Evolutionary conservation across 2,113 vertebrate species (phyloP).

Genomic region (Notothenia rossii): DNA sequence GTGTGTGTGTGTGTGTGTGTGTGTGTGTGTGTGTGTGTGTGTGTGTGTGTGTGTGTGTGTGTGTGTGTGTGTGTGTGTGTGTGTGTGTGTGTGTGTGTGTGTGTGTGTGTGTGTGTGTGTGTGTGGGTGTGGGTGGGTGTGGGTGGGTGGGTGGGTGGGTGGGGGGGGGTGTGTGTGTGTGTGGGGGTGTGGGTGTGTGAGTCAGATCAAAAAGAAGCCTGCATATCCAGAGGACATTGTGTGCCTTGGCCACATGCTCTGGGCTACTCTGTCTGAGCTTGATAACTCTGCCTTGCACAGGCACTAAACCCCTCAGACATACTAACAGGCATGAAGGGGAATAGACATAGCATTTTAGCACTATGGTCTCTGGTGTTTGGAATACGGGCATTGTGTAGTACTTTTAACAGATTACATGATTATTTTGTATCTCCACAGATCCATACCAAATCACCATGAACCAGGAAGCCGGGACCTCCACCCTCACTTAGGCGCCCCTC

Average conservation of each 20-base stretch:
- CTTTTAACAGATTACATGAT: conserved; percentile 28
- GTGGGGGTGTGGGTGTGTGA: no score
- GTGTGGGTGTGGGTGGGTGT: no score
- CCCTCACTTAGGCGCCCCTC: conserved; percentile 92
- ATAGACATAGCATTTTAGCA: conserved; percentile 12
- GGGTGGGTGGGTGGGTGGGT: no score
- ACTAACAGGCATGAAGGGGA: conserved; percentile 47
- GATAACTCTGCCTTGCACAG: conserved; percentile 65
- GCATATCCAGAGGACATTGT: conserved; percentile 67
- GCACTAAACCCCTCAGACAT: conserved; percentile 37
- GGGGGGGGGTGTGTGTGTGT: no score
- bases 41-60: no score
- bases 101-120: no score
- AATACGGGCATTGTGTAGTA: conserved; percentile 16
- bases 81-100: no score
- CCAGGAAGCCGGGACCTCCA: conserved; percentile 85
- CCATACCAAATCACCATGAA: conserved; percentile 89
- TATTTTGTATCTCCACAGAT: conserved; percentile 77
- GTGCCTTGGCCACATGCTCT: conserved; percentile 71
- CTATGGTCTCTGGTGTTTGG: conserved; percentile 12
- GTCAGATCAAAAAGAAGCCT: conserved; percentile 19
- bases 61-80: no score
- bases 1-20: no score
- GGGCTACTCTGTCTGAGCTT: conserved; percentile 73
- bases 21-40: no score